Conservation (phyloP, 2,113 vertebrate species). For the Thalassoma bifasciatum region DNA sequence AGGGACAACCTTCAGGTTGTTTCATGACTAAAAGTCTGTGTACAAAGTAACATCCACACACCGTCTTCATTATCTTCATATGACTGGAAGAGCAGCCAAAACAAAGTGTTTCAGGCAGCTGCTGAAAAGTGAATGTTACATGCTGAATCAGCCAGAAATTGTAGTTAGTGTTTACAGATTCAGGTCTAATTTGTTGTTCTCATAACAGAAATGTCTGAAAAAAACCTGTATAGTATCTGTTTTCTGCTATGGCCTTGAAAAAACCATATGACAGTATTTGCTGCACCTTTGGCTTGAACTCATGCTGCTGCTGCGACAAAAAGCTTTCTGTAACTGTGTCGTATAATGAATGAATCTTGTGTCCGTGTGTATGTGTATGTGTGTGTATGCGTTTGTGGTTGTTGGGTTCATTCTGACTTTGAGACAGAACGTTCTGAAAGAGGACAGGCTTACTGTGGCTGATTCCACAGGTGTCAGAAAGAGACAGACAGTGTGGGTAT, state of each 20-base stretch:
- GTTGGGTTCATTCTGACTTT: slow-evolving; percentile 1
- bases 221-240: not conserved
- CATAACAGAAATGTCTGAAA: not conserved
- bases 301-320: not conserved
- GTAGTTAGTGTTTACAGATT: too few species aligned
- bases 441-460: not conserved
- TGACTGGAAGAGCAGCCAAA: too few species aligned
- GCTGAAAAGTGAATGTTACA: too few species aligned
- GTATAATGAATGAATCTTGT: slow-evolving; percentile 36
- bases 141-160: too few species aligned
- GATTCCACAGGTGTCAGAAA: not conserved
- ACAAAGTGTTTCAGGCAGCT: too few species aligned
- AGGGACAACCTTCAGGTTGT: too few species aligned
- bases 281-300: slow-evolving; percentile 10
- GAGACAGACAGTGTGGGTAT: not conserved
- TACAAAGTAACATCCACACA: too few species aligned
- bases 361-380: slow-evolving; percentile 24
- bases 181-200: not conserved
- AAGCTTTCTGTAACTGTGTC: slow-evolving; percentile 2
- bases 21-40: too few species aligned
- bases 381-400: slow-evolving; percentile 10
- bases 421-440: not conserved
- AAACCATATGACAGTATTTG: not conserved
- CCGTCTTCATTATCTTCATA: too few species aligned
- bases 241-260: slow-evolving; percentile 1